phyloP scores from a whole-genome alignment of 2,797 vertebrate species.

The Hippoglossus hippoglossus region DNA sequence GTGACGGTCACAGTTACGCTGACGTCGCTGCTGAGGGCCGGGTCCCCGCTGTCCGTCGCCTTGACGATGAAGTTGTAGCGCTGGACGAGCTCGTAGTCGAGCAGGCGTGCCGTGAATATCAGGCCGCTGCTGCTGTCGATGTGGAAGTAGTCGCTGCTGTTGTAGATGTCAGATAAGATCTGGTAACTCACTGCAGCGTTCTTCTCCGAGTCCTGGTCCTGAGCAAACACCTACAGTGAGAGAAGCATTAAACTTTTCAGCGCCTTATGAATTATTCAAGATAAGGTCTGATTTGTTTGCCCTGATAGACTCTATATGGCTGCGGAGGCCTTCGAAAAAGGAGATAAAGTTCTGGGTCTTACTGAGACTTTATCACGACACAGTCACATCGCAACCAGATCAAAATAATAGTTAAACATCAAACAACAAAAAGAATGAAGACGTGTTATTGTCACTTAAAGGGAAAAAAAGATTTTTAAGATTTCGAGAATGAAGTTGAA shows the following conservation, averaged over 20 bases:
- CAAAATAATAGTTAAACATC: too few species aligned
- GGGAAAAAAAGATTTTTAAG: too few species aligned
- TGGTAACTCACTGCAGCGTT: slow-evolving; percentile 91
- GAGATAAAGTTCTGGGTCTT: slow-evolving; percentile 17
- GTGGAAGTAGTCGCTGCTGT: slow-evolving; percentile 90
- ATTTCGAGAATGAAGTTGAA: too few species aligned
- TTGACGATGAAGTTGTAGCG: slow-evolving; percentile 88
- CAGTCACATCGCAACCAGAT: not conserved
- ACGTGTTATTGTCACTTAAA: too few species aligned
- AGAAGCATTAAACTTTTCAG: slow-evolving; percentile 31
- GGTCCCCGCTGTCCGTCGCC: slow-evolving; percentile 90
- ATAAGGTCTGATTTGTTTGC: slow-evolving; percentile 37
- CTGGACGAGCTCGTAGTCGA: slow-evolving; percentile 91
- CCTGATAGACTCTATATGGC: slow-evolving; percentile 1
- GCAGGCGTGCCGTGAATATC: slow-evolving; percentile 85
- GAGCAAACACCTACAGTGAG: slow-evolving; percentile 83
- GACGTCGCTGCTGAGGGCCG: slow-evolving; percentile 89
- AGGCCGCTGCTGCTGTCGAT: slow-evolving; percentile 90
- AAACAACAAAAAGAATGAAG: too few species aligned
- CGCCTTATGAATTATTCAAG: slow-evolving; percentile 58
- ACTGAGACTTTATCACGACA: not conserved
- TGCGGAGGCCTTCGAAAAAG: slow-evolving; percentile 8
- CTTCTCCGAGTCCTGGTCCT: slow-evolving; percentile 91
- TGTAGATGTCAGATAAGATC: slow-evolving; percentile 88
- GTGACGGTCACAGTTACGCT: slow-evolving; percentile 87